Evolutionary conservation across 2,888 invertebrate species (phyloP), one percentile per base, ranked within the genome.

Genomic region (Phyllotreta cruciferae): DNA sequence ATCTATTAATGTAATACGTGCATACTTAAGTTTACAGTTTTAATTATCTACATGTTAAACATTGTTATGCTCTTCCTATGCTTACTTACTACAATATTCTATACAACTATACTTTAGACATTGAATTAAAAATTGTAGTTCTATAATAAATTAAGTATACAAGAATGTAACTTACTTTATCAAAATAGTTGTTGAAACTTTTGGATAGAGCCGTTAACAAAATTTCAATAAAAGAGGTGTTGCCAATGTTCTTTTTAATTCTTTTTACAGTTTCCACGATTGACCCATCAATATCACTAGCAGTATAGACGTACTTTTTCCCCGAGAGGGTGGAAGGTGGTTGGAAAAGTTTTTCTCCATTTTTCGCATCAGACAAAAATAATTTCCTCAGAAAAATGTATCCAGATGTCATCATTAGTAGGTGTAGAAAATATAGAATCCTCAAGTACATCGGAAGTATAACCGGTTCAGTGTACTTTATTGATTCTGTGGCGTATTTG

Each of bases 201-300:
- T 4, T 24, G 6, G 50, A 50, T 7, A 50, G 9, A 34, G 35
- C 50, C 9, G 50, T 50, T 8, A 34, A n/a, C 4, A 50, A 13
- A 36, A 50, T 50, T 34, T 50, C 35, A 9, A 50, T 35, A 50
- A 50, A 50, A 14, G 34, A 10, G n/a, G 50, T n/a, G 36, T 50
- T 36, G 4, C 34, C 35, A 24, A 50, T 9, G 6, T 50, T 50
- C 24, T 34, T 50, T 50, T 50, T 50, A 8, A 50, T 50, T 34
- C 35, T 50, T 50, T 34, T 50, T 0, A 50, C 36, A 5, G n/a
- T 50, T 9, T 34, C 50, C 9, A 50, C 3, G 4, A 11, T 7
- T 4, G 9, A 14, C 24, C 11, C 47, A 13, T 14, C 9, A 34
- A 14, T 36, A 35, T 50, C 34, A 4, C 10, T 24, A 8, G 10